Conservation (phyloP, 2,797 vertebrate species). For the Danio tinwini region DNA sequence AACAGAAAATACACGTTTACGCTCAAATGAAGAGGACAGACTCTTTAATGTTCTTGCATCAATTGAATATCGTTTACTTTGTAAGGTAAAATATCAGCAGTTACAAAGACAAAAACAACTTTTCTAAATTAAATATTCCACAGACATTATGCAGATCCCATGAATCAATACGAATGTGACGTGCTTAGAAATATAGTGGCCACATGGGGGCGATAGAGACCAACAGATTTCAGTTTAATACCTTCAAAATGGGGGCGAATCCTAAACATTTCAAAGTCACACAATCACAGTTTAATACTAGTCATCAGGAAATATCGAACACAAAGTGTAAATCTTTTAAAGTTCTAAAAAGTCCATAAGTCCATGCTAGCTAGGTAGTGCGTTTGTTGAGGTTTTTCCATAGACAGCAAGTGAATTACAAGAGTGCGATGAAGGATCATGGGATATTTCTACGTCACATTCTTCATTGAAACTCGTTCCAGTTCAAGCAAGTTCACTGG, state of each 20-base stretch:
- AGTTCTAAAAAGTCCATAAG: background rate
- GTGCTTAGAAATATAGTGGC: conserved; percentile 7
- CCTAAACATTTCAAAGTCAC: conserved; percentile 15
- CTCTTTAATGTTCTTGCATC: background rate
- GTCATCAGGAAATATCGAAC: background rate
- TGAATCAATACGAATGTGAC: background rate
- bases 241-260: background rate
- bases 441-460: background rate
- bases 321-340: background rate
- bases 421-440: background rate
- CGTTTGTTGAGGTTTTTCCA: background rate
- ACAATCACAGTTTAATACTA: conserved; percentile 18
- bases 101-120: conserved; percentile 18
- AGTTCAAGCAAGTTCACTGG: background rate
- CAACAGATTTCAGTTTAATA: background rate
- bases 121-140: background rate
- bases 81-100: background rate
- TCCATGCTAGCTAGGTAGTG: conserved; percentile 10
- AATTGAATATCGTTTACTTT: conserved; percentile 2
- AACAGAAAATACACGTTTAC: background rate
- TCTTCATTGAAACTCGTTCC: background rate
- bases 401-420: background rate
- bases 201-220: conserved; percentile 33
- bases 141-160: background rate
- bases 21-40: background rate